Percentiles rank a stretch among this genome's conserved stretches.
Evolutionary conservation across 2,797 vertebrate genomes (phyloP).

Genomic region (Selene dorsalis): DNA sequence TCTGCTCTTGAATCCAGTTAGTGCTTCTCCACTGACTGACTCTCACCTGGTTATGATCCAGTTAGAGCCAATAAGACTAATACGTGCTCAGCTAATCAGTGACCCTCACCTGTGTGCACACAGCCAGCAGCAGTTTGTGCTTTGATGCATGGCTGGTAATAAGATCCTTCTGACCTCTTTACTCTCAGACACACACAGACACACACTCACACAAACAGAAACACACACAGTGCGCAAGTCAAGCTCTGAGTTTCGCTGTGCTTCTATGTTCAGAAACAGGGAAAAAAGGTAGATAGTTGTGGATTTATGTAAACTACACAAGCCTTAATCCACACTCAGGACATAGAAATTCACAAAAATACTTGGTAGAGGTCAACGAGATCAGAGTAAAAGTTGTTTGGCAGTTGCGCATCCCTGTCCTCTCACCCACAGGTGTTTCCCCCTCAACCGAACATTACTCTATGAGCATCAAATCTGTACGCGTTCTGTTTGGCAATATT

Average conservation of each 20-base stretch:
- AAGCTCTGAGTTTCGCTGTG: constrained; percentile 52
- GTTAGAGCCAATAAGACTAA: constrained; percentile 3
- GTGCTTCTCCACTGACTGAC: constrained; percentile 26
- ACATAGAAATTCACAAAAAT: constrained; percentile 59
- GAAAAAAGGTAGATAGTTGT: constrained; percentile 62
- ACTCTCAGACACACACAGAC: no score
- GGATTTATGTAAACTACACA: constrained; percentile 62
- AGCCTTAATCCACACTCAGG: constrained; percentile 57
- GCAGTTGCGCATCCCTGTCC: constrained; percentile 51
- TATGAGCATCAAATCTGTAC: constrained; percentile 12
- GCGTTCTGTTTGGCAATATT: constrained; percentile 44
- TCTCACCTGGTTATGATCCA: constrained; percentile 11
- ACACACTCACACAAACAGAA: background rate
- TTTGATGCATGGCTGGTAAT: constrained; percentile 18
- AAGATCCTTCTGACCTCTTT: constrained; percentile 9
- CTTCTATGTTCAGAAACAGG: constrained; percentile 57
- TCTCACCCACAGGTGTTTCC: constrained; percentile 13
- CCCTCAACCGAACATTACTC: constrained; percentile 20
- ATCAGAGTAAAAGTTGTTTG: constrained; percentile 52
- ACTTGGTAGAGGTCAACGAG: constrained; percentile 38
- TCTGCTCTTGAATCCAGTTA: background rate
- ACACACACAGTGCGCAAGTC: constrained; percentile 29
- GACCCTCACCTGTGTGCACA: constrained; percentile 22
- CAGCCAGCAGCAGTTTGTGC: constrained; percentile 40
- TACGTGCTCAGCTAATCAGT: constrained; percentile 28